Base-by-base conservation (phyloP, 2,797 vertebrate species). In the Potorous gilbertii region DNA sequence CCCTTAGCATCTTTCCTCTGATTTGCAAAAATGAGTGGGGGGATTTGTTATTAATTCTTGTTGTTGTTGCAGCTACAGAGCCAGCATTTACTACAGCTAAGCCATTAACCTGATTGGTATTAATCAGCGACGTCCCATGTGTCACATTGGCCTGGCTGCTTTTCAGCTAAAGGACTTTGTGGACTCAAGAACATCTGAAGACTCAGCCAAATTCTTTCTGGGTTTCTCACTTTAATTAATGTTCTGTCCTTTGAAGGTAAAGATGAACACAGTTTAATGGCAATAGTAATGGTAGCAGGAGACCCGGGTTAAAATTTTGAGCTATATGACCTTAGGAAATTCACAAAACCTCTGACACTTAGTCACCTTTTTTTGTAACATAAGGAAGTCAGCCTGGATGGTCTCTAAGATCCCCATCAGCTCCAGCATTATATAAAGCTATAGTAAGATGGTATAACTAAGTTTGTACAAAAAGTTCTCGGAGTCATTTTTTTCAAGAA, bases 141-240 rank as follows among this genome's bases (percentile, higher is more conserved):
- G 91, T 95, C 97, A 34, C 18, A 96, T 56, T 50, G 50, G 27
- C 0, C 0, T 95, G 96, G n/a, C 90, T 94, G 91, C 95, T 97
- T 97, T 96, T 97, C 93, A 96, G 95, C 62, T 62, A 96, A 92
- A 91, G 94, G 94, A 96, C 56, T 94, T 97, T 97, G 90, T 94
- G 91, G 87, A 95, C 96, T 97, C 96, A 94, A 95, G 95, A 96
- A 96, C 94, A 91, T 29, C 93, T 96, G 92, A 96, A 96, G 93
- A 96, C 91, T 0, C n/a, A 91, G 91, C 89, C 93, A 92, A 96
- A 95, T 93, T 97, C 94, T 94, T 92, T 97, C 95, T 94, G 5
- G 0, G 90, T 94, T 34, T 50, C 93, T 96, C 34, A 24, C 56
- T 95, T 96, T 93, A 94, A 94, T 95, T 96, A 91, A 94, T 92